Evolutionary conservation across 2,797 vertebrate species (phyloP).

Genomic region (Ctenopoma kingsleyae): DNA sequence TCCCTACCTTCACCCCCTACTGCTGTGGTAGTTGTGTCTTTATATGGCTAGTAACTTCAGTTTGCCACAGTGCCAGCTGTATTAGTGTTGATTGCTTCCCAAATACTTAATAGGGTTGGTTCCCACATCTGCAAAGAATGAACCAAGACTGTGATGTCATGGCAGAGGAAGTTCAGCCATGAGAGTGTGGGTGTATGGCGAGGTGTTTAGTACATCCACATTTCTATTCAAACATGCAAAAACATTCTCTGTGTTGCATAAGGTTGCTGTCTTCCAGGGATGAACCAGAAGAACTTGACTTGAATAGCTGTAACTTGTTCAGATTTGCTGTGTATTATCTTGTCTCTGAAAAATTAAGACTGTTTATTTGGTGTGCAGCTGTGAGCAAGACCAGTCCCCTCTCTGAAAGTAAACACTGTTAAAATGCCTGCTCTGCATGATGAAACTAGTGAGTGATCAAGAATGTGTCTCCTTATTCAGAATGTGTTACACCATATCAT

Average conservation of each 20-base stretch:
- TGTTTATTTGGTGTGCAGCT: constrained; percentile 81
- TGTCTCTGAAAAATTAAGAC: constrained; percentile 62
- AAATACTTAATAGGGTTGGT: constrained; percentile 62
- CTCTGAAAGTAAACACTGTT: constrained; percentile 75
- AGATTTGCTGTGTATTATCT: constrained; percentile 71
- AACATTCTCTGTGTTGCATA: constrained; percentile 54
- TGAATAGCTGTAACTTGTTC: constrained; percentile 55
- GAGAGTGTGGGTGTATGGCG: constrained; percentile 57
- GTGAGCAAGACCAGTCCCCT: constrained; percentile 59
- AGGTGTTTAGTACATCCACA: constrained; percentile 48
- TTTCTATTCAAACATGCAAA: constrained; percentile 31
- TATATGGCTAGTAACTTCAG: constrained; percentile 65
- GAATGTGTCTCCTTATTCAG: constrained; percentile 68
- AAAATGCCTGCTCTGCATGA: constrained; percentile 66
- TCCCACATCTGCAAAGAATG: constrained; percentile 79
- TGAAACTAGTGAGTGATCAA: constrained; percentile 73
- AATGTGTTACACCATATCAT: constrained; percentile 46
- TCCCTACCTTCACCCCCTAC: constrained; percentile 37
- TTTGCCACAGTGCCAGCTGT: constrained; percentile 55
- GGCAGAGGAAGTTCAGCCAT: constrained; percentile 71
- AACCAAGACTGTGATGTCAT: constrained; percentile 78
- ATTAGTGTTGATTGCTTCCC: constrained; percentile 76
- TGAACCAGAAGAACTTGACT: constrained; percentile 39
- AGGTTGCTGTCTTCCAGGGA: constrained; percentile 29
- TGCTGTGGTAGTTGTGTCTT: constrained; percentile 59